Evolutionary conservation across 2,113 vertebrate species (phyloP), one percentile per base, ranked within the genome.

Genomic region (Promerops cafer): DNA sequence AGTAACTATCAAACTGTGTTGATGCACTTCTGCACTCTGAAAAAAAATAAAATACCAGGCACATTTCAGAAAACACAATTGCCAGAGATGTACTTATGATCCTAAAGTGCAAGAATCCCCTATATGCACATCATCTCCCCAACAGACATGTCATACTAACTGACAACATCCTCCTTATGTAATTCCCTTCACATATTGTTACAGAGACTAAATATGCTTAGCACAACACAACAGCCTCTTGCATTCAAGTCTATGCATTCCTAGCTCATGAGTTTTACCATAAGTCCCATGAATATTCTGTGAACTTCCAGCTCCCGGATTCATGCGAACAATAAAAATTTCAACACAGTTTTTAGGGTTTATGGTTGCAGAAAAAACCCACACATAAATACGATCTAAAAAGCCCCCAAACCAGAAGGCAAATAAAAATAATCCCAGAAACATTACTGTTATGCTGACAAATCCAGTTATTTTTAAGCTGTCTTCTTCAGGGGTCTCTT

Each of bases 351-450:
- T 92, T 95, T 93, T 87, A 94, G 63, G 31, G 91, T 96, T 97
- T 89, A 96, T 91, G 59, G 54, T 57, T 93, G 18, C 45, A 85
- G 79, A 83, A 89, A 77, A 90, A 72, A 13, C 5, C 2, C 23
- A 60, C 23, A 26, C 52, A 91, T 40, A 89, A 96, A 92, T 87
- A 89, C 77, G 53, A 90, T 89, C 81, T 91, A 84, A 95, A 94
- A 79, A 56, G 40, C 21, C 61, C 18, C 37, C 83, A 95, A 82
- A 91, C 81, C 89, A 91, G 72, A 97, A 94, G 65, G 65, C 94
- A 95, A 96, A 94, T 95, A 95, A 96, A 96, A 96, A 72, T 84
- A 97, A 97, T 95, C 69, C 72, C 76, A 78, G 86, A 63, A 93
- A 87, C 47, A 52, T 93, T 93, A 59, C n/a, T 83, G 31, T 66